Conservation (phyloP, 2,888 invertebrate genomes). For the Cryptus armator region DNA sequence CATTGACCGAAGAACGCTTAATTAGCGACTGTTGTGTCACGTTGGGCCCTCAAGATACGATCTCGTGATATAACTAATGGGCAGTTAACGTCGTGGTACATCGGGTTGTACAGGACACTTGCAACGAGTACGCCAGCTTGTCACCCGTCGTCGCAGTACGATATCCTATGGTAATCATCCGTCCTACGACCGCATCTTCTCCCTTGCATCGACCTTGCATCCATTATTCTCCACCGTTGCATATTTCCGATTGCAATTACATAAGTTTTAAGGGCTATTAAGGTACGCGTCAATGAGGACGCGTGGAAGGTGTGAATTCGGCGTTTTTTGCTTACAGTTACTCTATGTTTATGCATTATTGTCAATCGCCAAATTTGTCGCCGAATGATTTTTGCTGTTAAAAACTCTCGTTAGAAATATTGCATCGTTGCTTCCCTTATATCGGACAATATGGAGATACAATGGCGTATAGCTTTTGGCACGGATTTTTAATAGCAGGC, state of each 20-base stretch:
- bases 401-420: too few species aligned
- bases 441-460: background rate
- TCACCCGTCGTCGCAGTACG: slow-evolving; percentile 37
- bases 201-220: slow-evolving; percentile 8
- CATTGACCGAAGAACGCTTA: slow-evolving; percentile 47
- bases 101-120: slow-evolving; percentile 24
- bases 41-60: slow-evolving; percentile 34
- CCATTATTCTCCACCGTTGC: background rate
- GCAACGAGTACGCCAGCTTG: slow-evolving; percentile 17
- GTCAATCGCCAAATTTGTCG: too few species aligned
- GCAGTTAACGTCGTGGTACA: slow-evolving; percentile 38
- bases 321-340: too few species aligned
- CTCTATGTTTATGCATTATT: too few species aligned
- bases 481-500: background rate
- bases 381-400: too few species aligned
- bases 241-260: background rate
- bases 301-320: too few species aligned
- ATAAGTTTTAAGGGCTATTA: background rate
- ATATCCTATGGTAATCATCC: slow-evolving; percentile 10
- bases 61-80: slow-evolving; percentile 53
- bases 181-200: background rate
- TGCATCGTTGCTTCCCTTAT: too few species aligned
- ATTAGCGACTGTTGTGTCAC: slow-evolving; percentile 22
- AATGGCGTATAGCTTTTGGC: background rate
- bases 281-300: too few species aligned